Evolutionary conservation across 2,797 vertebrate genomes (phyloP).

Genomic region (Furcifer pardalis): DNA sequence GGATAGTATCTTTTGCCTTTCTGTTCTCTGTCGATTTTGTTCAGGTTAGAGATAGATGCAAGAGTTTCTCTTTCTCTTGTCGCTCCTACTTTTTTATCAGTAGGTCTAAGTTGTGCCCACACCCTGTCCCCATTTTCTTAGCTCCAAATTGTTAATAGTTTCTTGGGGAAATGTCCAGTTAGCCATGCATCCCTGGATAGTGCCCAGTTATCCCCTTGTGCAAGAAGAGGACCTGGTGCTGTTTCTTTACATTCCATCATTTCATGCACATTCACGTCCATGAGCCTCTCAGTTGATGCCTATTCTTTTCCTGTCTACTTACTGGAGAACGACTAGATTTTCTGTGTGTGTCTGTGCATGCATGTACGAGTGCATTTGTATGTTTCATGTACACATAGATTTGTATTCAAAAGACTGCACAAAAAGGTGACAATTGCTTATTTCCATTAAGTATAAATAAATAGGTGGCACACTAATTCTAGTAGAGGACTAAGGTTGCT

Average conservation of each 20-base stretch:
- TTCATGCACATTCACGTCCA: neutral
- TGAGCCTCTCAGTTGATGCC: neutral
- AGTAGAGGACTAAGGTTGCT: neutral
- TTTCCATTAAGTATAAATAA: neutral
- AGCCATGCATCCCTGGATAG: no score
- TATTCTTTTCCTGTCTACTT: neutral
- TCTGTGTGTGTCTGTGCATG: no score
- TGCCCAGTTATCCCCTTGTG: no score
- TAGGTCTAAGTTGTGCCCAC: no score
- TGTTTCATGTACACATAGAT: no score
- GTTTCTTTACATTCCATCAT: neutral
- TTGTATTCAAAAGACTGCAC: neutral
- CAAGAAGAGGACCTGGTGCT: no score
- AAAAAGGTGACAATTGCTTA: neutral
- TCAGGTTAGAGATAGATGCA: neutral
- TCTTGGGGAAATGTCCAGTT: no score
- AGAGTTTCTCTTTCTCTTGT: neutral
- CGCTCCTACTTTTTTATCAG: neutral
- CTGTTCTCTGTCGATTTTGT: neutral
- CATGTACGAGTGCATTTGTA: no score
- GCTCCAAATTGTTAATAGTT: neutral
- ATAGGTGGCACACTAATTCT: neutral
- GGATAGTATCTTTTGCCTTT: neutral
- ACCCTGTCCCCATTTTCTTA: neutral
- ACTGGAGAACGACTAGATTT: neutral